These are phyloP conservation scores for Podarcis lilfordi DNA, from an alignment of 2,797 vertebrate genomes.

Conservation along the genomic window DNA sequence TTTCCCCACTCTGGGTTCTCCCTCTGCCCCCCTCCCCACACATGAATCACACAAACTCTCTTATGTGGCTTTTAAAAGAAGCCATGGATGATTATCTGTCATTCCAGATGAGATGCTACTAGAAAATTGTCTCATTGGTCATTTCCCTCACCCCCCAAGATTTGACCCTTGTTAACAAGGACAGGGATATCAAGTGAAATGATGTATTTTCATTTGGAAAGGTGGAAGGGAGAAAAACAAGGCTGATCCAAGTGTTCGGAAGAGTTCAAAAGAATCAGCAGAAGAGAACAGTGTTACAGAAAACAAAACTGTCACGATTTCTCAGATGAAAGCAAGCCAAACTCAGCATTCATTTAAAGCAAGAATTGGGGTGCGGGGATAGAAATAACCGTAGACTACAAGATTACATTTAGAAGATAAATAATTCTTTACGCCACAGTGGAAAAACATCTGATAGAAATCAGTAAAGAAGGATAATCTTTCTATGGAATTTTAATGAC, in stretches of 20 bases:
- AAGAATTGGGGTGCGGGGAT: neutral
- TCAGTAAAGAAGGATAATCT: neutral
- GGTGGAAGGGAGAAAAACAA: neutral
- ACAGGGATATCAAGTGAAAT: neutral
- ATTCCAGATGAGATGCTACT: neutral
- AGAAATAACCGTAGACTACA: neutral
- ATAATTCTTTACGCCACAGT: neutral
- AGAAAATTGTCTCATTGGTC: slow-evolving; percentile 3
- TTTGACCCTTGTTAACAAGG: neutral
- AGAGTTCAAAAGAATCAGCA: neutral
- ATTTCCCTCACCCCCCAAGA: neutral
- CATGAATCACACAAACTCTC: neutral
- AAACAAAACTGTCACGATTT: neutral
- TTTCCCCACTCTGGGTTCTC: slow-evolving; percentile 8
- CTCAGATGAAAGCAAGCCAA: neutral
- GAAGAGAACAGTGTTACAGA: neutral
- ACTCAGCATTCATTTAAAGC: neutral
- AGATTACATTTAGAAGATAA: slow-evolving; percentile 6
- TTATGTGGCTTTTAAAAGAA: neutral
- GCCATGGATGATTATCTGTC: neutral
- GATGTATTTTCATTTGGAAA: neutral
- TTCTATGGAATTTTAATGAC: slow-evolving; percentile 2
- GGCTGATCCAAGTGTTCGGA: neutral
- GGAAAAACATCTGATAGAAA: neutral
- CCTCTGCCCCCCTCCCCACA: too few species aligned